These are phyloP conservation scores for Microplitis demolitor DNA, from an alignment of 1,140 invertebrate species.

Conservation along the genomic window DNA sequence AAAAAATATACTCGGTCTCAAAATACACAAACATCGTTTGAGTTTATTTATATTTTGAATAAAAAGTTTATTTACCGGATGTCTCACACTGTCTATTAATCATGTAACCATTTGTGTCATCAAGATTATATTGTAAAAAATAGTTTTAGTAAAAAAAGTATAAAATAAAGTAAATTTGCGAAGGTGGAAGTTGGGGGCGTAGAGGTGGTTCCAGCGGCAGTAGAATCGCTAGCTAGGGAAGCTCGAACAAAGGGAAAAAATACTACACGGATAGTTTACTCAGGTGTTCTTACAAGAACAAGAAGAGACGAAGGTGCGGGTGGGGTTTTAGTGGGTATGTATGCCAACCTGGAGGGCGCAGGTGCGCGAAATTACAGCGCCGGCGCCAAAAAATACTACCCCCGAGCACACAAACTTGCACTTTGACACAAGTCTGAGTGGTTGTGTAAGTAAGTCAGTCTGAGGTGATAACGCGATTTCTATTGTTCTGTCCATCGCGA, in stretches of 20 bases:
- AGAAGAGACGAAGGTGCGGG: neutral
- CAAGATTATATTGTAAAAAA: no score
- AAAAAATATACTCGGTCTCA: no score
- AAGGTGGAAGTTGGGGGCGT: no score
- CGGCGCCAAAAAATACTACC: conserved; percentile 15
- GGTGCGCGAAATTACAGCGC: conserved; percentile 13
- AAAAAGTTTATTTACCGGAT: no score
- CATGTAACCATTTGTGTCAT: no score
- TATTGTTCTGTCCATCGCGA: neutral
- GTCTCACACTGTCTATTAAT: no score
- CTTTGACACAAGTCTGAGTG: neutral
- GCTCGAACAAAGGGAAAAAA: neutral
- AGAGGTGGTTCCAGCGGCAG: no score
- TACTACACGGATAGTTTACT: neutral
- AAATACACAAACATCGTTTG: no score
- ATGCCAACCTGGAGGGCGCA: conserved; percentile 7
- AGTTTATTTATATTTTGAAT: no score
- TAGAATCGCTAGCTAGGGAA: neutral
- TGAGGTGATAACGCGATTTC: neutral
- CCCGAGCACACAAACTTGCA: neutral
- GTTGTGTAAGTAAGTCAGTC: neutral
- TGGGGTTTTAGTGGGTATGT: neutral
- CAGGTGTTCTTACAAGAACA: neutral
- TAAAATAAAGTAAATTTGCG: no score
- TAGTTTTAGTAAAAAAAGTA: no score